Percentiles rank a stretch among this genome's conserved stretches.
Conservation (phyloP, 1,140 invertebrate genomes). For the Drosophila tropicalis region DNA sequence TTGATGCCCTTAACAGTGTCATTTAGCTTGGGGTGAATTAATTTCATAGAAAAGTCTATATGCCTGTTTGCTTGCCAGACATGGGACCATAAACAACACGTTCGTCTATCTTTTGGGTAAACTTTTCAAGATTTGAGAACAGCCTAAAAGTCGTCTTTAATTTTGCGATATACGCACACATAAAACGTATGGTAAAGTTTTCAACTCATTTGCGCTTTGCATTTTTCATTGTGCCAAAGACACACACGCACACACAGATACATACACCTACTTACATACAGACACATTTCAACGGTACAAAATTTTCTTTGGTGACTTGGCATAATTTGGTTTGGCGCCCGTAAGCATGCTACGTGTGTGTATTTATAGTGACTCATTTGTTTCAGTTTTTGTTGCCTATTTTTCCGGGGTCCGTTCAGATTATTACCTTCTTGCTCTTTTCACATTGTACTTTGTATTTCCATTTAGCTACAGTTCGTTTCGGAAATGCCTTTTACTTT, state of each 20-base stretch:
- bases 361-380: conserved; percentile 78
- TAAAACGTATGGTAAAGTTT: conserved; percentile 75
- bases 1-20: conserved; percentile 32
- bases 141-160: conserved; percentile 66
- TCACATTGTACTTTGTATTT: conserved; percentile 58
- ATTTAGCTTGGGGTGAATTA: not conserved
- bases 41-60: not conserved
- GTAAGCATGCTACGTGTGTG: conserved; percentile 35
- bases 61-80: not conserved
- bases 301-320: conserved; percentile 47
- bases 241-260: conserved; percentile 20
- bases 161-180: conserved; percentile 54
- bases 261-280: conserved; percentile 17
- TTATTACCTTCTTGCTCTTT: conserved; percentile 70
- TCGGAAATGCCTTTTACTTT: conserved; percentile 64
- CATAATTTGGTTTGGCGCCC: conserved; percentile 29
- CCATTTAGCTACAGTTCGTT: conserved; percentile 26
- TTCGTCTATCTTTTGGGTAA: conserved; percentile 48
- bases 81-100: not conserved
- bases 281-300: conserved; percentile 20
- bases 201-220: conserved; percentile 80
- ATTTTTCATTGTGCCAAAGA: conserved; percentile 75
- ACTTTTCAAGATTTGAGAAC: conserved; percentile 51
- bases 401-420: conserved; percentile 46
- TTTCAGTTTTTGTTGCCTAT: conserved; percentile 64